Conservation (phyloP, 1,140 invertebrate genomes). For the Bombus superbus region DNA sequence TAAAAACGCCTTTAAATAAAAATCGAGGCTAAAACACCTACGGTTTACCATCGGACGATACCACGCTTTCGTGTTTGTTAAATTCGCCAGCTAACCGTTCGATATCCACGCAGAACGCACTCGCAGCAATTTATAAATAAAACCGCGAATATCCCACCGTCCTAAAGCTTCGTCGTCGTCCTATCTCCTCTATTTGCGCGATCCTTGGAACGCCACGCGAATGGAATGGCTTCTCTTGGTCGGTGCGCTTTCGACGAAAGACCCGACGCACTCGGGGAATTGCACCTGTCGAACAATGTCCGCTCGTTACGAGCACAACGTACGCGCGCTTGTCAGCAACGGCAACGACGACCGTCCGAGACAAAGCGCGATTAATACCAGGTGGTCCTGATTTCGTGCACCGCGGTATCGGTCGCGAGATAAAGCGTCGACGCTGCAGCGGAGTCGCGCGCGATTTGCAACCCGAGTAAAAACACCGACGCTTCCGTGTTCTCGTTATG, state of each 20-base stretch:
- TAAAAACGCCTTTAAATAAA: no score
- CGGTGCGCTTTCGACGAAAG: slow-evolving; percentile 1
- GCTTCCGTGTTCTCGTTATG: slow-evolving; percentile 41
- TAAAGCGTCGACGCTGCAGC: slow-evolving; percentile 12
- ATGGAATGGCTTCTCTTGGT: slow-evolving; percentile 1
- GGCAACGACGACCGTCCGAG: slow-evolving; percentile 34
- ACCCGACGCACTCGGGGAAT: not conserved
- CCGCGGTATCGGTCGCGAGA: slow-evolving; percentile 33
- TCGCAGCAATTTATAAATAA: no score
- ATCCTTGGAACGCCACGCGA: not conserved
- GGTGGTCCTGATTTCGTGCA: slow-evolving; percentile 16
- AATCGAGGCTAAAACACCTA: no score
- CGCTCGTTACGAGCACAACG: slow-evolving; percentile 61
- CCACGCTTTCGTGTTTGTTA: not conserved
- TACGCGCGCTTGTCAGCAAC: slow-evolving; percentile 41
- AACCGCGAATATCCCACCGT: no score
- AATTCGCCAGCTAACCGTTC: not conserved
- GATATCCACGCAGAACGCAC: rapidly evolving
- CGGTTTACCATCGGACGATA: not conserved
- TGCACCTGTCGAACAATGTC: slow-evolving; percentile 65
- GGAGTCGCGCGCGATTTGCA: slow-evolving; percentile 10
- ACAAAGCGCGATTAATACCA: slow-evolving; percentile 69
- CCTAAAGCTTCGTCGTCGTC: no score
- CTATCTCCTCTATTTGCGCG: no score
- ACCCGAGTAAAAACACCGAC: slow-evolving; percentile 1